These are phyloP conservation scores for Hylaea fasciaria DNA, from an alignment of 2,888 invertebrate genomes.

Conservation along the genomic window DNA sequence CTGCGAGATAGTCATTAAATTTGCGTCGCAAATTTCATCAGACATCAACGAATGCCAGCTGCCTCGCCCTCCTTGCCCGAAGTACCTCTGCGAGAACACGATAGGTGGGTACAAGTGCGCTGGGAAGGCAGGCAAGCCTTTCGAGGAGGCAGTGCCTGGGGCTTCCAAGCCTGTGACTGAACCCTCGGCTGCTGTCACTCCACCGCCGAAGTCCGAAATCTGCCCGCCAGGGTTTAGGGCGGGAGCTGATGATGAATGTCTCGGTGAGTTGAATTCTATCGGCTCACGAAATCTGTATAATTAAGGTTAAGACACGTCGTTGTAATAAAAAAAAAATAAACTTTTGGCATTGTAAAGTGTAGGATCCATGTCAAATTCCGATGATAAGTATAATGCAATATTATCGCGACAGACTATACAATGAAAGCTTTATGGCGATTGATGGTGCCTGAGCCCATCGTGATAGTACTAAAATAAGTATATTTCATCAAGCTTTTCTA, in stretches of 20 bases:
- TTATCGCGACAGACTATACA: too few species aligned
- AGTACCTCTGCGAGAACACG: conserved; percentile 80
- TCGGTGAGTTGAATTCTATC: conserved; percentile 67
- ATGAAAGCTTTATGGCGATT: too few species aligned
- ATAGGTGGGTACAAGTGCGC: conserved; percentile 80
- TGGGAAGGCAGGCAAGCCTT: conserved; percentile 75
- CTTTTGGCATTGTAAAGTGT: too few species aligned
- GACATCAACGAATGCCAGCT: conserved; percentile 95
- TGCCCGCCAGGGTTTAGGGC: conserved; percentile 85
- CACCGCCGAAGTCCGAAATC: conserved; percentile 66
- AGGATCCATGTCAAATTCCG: too few species aligned
- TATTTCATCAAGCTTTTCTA: too few species aligned
- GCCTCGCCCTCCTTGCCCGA: conserved; percentile 76
- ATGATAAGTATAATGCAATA: too few species aligned
- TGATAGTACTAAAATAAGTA: too few species aligned
- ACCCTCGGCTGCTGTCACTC: conserved; percentile 39
- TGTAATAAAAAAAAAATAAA: too few species aligned
- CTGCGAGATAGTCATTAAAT: too few species aligned
- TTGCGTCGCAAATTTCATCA: conserved; percentile 42
- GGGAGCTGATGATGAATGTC: conserved; percentile 78
- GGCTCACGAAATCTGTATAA: background rate
- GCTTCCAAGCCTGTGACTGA: conserved; percentile 53
- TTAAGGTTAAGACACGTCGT: too few species aligned
- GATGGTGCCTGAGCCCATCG: too few species aligned
- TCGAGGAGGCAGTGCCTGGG: conserved; percentile 57